Conservation (phyloP, 1,140 invertebrate genomes). For the Amyelois transitella region DNA sequence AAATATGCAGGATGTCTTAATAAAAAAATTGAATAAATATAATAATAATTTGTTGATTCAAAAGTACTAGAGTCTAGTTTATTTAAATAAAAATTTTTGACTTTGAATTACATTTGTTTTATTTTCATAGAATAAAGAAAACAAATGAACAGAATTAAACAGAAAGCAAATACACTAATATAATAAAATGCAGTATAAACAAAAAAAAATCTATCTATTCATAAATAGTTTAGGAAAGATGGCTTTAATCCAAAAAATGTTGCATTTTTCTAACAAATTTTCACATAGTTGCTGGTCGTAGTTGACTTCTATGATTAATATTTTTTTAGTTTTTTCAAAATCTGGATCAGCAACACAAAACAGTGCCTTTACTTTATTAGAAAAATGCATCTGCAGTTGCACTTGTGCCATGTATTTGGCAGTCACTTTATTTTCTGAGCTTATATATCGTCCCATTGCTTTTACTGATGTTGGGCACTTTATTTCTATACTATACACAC, state of each 20-base stretch:
- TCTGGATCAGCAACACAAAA: neutral
- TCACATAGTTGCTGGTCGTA: slow-evolving; percentile 2
- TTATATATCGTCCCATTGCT: neutral
- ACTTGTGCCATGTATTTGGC: neutral
- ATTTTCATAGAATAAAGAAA: no score
- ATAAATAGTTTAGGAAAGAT: slow-evolving; percentile 2
- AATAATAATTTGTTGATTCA: no score
- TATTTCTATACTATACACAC: neutral
- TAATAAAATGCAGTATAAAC: no score
- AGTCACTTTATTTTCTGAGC: neutral
- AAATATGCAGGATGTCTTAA: slow-evolving; percentile 16
- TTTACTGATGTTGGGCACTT: neutral
- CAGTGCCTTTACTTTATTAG: neutral
- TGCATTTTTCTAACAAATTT: neutral
- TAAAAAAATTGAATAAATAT: neutral
- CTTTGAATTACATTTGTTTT: no score
- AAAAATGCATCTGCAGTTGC: neutral
- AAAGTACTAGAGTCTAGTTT: no score
- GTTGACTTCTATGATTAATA: neutral
- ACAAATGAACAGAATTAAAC: no score
- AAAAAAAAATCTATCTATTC: no score
- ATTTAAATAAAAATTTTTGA: no score
- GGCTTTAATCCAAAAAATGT: neutral
- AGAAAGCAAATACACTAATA: no score
- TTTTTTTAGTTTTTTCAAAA: neutral